Percentiles rank a stretch among this genome's conserved stretches.
These are phyloP conservation scores for Philaenus spumarius DNA, from an alignment of 1,140 invertebrate genomes.

Conservation along the genomic window DNA sequence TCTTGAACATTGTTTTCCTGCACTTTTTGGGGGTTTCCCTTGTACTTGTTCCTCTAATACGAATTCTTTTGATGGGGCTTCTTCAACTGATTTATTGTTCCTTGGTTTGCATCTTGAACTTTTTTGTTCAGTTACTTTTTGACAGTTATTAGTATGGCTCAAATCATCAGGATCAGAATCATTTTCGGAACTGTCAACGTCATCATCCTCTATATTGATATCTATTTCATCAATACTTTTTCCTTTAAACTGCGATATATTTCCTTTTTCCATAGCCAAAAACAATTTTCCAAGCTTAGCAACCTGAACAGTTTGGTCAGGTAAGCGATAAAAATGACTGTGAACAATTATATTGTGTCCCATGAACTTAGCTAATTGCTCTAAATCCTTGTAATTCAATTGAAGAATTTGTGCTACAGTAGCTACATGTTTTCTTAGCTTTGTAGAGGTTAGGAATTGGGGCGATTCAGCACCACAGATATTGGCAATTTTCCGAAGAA, in stretches of 20 bases:
- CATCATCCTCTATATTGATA: background rate
- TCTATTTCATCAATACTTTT: background rate
- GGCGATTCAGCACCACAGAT: background rate
- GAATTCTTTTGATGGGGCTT: too few relatives aligned
- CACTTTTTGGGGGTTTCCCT: too few relatives aligned
- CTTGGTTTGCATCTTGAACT: too few relatives aligned
- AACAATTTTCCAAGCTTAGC: slow-evolving; percentile 1
- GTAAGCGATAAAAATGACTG: background rate
- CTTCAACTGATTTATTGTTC: too few relatives aligned
- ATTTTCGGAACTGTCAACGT: background rate
- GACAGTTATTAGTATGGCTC: too few relatives aligned
- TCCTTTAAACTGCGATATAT: background rate
- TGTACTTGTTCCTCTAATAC: too few relatives aligned
- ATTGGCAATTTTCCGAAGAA: background rate
- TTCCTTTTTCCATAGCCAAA: background rate
- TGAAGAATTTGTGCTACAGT: background rate
- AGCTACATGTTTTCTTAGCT: background rate
- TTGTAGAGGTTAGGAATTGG: background rate
- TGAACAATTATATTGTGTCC: background rate
- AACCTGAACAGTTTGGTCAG: background rate
- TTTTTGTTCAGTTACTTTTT: too few relatives aligned
- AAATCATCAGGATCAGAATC: too few relatives aligned
- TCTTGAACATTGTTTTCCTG: too few relatives aligned
- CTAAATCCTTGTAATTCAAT: background rate
- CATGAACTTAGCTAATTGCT: background rate